These are phyloP conservation scores for Uromys caudimaculatus DNA, from an alignment of 2,797 vertebrate genomes.

Conservation along the genomic window DNA sequence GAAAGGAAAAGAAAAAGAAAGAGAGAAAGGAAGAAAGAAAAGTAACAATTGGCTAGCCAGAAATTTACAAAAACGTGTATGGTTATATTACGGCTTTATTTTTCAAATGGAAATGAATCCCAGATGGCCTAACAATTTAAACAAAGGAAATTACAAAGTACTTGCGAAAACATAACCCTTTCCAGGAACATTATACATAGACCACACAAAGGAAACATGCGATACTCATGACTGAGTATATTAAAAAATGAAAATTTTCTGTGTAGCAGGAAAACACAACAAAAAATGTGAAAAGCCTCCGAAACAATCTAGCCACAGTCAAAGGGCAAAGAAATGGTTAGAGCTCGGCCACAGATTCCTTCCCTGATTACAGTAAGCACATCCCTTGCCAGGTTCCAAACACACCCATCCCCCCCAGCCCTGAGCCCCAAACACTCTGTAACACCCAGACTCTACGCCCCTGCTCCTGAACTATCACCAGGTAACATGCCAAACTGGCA, in stretches of 20 bases:
- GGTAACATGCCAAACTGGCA: neutral
- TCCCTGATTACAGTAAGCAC: neutral
- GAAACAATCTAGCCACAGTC: neutral
- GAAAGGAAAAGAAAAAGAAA: neutral
- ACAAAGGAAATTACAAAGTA: slow-evolving; percentile 47
- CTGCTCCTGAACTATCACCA: neutral
- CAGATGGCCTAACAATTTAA: slow-evolving; percentile 38
- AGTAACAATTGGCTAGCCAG: neutral
- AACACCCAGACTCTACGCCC: fast-evolving
- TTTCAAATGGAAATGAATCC: slow-evolving; percentile 35
- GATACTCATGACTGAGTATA: neutral
- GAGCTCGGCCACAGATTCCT: neutral
- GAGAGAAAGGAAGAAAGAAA: neutral
- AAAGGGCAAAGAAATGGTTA: neutral
- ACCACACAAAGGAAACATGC: neutral
- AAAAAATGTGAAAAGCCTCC: neutral
- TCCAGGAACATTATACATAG: neutral
- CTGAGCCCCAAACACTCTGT: neutral
- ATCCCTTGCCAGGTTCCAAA: neutral
- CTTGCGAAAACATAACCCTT: neutral
- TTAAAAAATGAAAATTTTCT: slow-evolving; percentile 29
- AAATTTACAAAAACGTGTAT: neutral
- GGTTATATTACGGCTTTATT: neutral
- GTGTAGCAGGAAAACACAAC: neutral
- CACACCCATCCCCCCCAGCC: neutral